phyloP scores from a whole-genome alignment of 2,113 vertebrate species.

The Eleginops maclovinus region DNA sequence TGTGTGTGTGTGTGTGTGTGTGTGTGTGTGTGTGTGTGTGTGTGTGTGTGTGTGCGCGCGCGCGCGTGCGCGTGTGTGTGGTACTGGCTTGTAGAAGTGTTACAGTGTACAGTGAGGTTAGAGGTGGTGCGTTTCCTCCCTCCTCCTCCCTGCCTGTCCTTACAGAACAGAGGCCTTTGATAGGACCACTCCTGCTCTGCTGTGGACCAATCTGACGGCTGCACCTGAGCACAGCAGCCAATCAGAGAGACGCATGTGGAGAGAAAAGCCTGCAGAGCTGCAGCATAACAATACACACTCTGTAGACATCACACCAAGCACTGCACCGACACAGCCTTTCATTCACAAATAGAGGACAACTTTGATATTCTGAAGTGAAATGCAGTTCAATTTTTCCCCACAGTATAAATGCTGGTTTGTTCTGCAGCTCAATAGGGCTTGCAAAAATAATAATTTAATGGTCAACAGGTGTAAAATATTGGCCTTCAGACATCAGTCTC shows the following conservation, averaged over 20 bases:
- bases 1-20: not conserved
- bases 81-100: not conserved
- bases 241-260: constrained; percentile 26
- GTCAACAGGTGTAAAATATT: not conserved
- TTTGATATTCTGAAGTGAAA: not conserved
- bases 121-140: not conserved
- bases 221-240: constrained; percentile 69
- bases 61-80: not conserved
- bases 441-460: not conserved
- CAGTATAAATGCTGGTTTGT: not conserved
- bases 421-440: not conserved
- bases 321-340: constrained; percentile 6
- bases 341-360: constrained; percentile 18
- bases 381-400: not conserved
- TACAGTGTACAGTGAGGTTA: constrained; percentile 7
- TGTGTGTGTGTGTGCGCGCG: not conserved
- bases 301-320: constrained; percentile 27
- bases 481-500: not conserved
- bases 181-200: constrained; percentile 48
- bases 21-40: not conserved
- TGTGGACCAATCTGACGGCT: constrained; percentile 43
- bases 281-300: constrained; percentile 35
- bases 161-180: constrained; percentile 37
- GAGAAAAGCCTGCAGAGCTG: constrained; percentile 19
- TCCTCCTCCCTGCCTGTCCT: constrained; percentile 19